Evolutionary conservation across 2,797 vertebrate species (phyloP).

Genomic region (Sylvia borin): DNA sequence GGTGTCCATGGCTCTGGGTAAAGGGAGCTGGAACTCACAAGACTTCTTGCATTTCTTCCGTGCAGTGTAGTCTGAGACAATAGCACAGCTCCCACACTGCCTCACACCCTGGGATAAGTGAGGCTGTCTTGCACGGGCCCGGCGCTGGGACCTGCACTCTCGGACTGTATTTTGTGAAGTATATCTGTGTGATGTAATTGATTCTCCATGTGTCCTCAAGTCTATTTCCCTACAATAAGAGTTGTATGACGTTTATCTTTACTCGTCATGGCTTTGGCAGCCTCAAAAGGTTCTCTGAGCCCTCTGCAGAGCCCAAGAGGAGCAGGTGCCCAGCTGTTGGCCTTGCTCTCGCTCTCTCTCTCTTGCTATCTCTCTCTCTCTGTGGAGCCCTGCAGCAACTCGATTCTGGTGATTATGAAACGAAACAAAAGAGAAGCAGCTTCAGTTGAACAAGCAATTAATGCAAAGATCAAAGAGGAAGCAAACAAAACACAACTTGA

Average conservation of each 20-base stretch:
- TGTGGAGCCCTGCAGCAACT: fast-evolving
- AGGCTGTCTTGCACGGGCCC: fast-evolving
- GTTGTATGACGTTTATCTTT: not conserved
- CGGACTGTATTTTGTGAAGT: not conserved
- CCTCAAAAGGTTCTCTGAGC: not conserved
- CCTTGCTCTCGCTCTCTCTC: not conserved
- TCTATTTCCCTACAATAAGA: not conserved
- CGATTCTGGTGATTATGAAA: not conserved
- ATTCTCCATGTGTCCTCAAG: not conserved
- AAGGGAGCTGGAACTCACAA: not conserved
- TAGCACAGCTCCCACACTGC: fast-evolving
- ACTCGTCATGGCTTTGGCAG: not conserved
- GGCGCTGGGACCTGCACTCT: not conserved
- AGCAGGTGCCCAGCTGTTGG: not conserved
- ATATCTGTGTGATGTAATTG: not conserved
- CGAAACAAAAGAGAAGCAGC: not conserved
- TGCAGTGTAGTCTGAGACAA: not conserved
- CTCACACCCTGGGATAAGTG: not conserved
- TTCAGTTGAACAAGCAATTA: not conserved
- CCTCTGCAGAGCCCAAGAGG: not conserved
- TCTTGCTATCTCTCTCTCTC: not conserved
- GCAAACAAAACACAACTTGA: not conserved
- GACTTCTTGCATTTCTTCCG: fast-evolving
- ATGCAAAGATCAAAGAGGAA: slow-evolving; percentile 37
- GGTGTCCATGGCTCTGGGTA: fast-evolving